Conservation (phyloP, 2,888 invertebrate species). For the Mythimna pallens region DNA sequence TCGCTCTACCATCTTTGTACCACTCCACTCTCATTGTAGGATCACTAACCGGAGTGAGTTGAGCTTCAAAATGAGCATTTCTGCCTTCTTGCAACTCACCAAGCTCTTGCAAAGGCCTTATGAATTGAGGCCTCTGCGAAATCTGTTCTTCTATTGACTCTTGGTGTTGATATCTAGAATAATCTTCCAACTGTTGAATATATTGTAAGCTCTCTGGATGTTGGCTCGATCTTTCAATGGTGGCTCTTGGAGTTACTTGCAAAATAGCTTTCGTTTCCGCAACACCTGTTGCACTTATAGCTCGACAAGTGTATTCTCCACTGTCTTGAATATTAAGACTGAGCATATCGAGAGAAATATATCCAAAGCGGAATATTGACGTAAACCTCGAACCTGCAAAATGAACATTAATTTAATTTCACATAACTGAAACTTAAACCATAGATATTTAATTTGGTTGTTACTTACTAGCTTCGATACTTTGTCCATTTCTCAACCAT, state of each 20-base stretch:
- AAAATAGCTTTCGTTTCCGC: conserved; percentile 96
- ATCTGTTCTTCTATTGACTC: conserved; percentile 95
- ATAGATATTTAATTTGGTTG: neutral
- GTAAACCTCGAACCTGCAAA: conserved; percentile 97
- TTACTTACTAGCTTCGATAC: conserved; percentile 96
- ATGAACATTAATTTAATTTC: conserved; percentile 31
- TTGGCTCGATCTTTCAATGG: conserved; percentile 96
- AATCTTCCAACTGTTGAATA: conserved; percentile 97
- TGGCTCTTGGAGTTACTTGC: conserved; percentile 94
- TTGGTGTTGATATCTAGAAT: conserved; percentile 95
- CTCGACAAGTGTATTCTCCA: conserved; percentile 97
- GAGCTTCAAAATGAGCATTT: conserved; percentile 98
- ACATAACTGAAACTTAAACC: neutral
- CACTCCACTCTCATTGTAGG: conserved; percentile 98
- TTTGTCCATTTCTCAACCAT: conserved; percentile 98
- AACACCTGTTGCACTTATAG: conserved; percentile 96
- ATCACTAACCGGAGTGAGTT: conserved; percentile 97
- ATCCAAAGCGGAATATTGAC: conserved; percentile 99
- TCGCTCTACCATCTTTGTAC: conserved; percentile 98
- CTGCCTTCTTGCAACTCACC: conserved; percentile 97
- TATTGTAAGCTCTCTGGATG: conserved; percentile 97
- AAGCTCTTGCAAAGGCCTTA: conserved; percentile 96
- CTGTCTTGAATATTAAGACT: conserved; percentile 96
- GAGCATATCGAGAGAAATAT: conserved; percentile 97
- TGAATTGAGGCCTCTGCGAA: conserved; percentile 96